These are phyloP conservation scores for Samia ricini DNA, from an alignment of 1,140 invertebrate species.

Conservation along the genomic window DNA sequence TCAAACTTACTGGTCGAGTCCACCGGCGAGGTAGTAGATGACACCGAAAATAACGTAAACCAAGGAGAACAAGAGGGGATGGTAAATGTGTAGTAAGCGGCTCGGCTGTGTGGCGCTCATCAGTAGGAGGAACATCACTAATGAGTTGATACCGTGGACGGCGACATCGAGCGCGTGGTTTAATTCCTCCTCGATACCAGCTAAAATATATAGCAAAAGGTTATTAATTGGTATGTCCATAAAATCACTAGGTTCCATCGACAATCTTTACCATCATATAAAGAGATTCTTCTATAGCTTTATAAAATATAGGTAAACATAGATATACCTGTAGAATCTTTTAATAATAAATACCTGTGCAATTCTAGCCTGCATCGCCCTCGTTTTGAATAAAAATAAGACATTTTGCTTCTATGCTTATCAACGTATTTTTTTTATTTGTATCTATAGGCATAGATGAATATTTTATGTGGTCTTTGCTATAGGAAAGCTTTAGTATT, in stretches of 20 bases:
- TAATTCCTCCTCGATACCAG: slow-evolving; percentile 54
- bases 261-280: too few species aligned
- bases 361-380: too few species aligned
- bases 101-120: slow-evolving; percentile 83
- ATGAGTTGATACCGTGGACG: slow-evolving; percentile 85
- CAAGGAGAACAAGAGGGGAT: slow-evolving; percentile 80
- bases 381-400: too few species aligned
- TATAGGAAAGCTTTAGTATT: too few species aligned
- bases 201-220: slow-evolving; percentile 28
- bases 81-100: slow-evolving; percentile 83
- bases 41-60: slow-evolving; percentile 84
- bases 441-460: too few species aligned
- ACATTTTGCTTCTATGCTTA: too few species aligned
- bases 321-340: too few species aligned
- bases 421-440: too few species aligned
- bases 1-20: slow-evolving; percentile 79
- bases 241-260: background rate
- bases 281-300: too few species aligned
- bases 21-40: slow-evolving; percentile 86
- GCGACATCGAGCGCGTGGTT: slow-evolving; percentile 81
- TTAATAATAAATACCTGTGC: too few species aligned
- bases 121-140: slow-evolving; percentile 85
- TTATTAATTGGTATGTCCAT: background rate
- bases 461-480: too few species aligned
- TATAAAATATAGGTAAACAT: too few species aligned